These are phyloP conservation scores for Sebastes alutus DNA, from an alignment of 2,797 vertebrate genomes.

Conservation along the genomic window DNA sequence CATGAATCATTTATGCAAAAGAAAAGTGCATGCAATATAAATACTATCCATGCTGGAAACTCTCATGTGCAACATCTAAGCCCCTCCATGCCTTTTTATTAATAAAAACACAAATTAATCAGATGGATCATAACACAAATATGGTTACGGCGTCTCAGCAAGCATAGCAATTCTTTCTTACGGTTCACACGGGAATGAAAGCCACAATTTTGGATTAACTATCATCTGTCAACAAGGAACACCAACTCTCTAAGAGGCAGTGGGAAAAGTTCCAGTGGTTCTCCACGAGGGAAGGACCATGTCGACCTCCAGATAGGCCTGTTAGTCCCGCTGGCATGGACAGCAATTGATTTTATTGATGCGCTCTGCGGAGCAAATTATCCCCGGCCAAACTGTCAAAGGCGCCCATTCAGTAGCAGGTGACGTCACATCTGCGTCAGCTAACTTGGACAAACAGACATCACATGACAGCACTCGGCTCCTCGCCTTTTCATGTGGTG, in stretches of 20 bases:
- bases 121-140: slow-evolving; percentile 16
- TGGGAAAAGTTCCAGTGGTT: slow-evolving; percentile 23
- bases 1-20: background rate
- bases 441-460: slow-evolving; percentile 58
- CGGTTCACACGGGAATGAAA: slow-evolving; percentile 8
- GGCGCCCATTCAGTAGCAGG: slow-evolving; percentile 64
- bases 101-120: background rate
- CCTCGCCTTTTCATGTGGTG: slow-evolving; percentile 65
- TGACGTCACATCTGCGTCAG: slow-evolving; percentile 78
- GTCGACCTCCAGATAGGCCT: slow-evolving; percentile 9
- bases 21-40: background rate
- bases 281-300: background rate
- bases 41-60: background rate
- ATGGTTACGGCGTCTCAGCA: background rate
- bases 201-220: background rate
- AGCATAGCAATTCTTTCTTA: background rate
- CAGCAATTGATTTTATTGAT: slow-evolving; percentile 58
- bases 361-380: background rate
- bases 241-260: background rate
- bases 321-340: slow-evolving; percentile 34
- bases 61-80: background rate
- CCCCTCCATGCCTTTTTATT: background rate
- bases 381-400: slow-evolving; percentile 56
- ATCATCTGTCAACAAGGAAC: slow-evolving; percentile 1
- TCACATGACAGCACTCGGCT: slow-evolving; percentile 76